Evolutionary conservation across 2,888 invertebrate species (phyloP), one percentile per base, ranked within the genome.

Genomic region (Eudemis profundana): DNA sequence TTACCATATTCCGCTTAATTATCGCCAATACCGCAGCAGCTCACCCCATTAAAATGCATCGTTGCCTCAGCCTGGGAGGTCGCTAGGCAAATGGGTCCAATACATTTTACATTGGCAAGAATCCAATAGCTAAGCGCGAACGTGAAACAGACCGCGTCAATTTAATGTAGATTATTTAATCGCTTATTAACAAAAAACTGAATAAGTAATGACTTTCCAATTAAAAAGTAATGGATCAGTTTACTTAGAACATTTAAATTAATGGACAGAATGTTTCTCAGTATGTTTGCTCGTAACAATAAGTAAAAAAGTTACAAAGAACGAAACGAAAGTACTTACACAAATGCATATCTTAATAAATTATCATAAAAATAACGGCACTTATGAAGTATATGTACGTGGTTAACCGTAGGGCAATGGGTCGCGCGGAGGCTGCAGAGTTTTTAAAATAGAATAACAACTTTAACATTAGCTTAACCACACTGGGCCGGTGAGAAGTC

Each of bases 341-440:
- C 14, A n/a, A n/a, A 72, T 74, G 70, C 70, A 73, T 69, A 67
- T 72, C 67, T 71, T 63, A 72, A 74, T 75, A 72, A 76, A 77
- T 80, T 79, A 78, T 71, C 75, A 79, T 79, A 72, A 74, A 75
- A 70, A 65, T 78, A 81, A 81, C 78, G 73, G 77, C 73, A 69
- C 46, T 67, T 74, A 69, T 69, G 66, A 69, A 74, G 70, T 65
- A 72, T 63, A 71, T 71, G 67, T 61, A 72, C 70, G 72, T 61
- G 73, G 73, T 72, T 72, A 68, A 69, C 62, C 69, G 60, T 69
- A 74, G 72, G 71, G 73, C 72, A 73, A 70, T 70, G 71, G 76
- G 69, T 75, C 76, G 74, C 62, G 76, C 70, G 74, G 72, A 74
- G 74, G 72, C 72, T 69, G 68, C 17, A 27, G 12, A 38, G 36